phyloP scores from a whole-genome alignment of 2,888 invertebrate genomes.

The Zygothrica quintamaculata region DNA sequence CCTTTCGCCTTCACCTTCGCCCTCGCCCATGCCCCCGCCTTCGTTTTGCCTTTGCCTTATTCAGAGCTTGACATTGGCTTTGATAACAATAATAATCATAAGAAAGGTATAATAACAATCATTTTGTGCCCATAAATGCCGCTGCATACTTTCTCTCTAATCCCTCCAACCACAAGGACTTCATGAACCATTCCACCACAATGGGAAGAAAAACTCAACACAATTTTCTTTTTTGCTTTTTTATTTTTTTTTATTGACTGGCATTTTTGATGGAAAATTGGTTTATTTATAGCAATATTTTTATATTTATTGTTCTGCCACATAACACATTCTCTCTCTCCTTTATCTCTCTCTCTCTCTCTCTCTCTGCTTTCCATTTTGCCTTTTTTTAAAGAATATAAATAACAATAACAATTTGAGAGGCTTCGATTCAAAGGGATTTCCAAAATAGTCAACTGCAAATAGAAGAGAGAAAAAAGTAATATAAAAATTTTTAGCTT shows the following conservation, averaged over 20 bases:
- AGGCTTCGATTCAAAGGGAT: slow-evolving; percentile 5
- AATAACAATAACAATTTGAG: slow-evolving; percentile 31
- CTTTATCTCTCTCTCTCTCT: too few species aligned
- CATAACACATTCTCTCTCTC: slow-evolving; percentile 33
- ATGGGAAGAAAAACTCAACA: slow-evolving; percentile 44
- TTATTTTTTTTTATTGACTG: slow-evolving; percentile 57
- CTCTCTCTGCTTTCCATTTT: slow-evolving; percentile 8
- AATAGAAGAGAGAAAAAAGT: slow-evolving; percentile 2
- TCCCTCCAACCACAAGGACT: slow-evolving; percentile 25
- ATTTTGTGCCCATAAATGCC: slow-evolving; percentile 69
- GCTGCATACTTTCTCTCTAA: slow-evolving; percentile 33
- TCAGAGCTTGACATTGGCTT: slow-evolving; percentile 65
- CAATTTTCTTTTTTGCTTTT: slow-evolving; percentile 1
- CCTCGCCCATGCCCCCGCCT: slow-evolving; percentile 1
- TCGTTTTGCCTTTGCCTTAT: slow-evolving; percentile 9
- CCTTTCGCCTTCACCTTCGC: background rate
- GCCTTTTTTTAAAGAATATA: slow-evolving; percentile 34
- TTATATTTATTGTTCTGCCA: slow-evolving; percentile 58
- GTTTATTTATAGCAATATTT: slow-evolving; percentile 66
- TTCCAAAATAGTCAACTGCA: slow-evolving; percentile 17
- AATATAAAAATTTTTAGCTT: too few species aligned
- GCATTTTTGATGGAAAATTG: slow-evolving; percentile 62
- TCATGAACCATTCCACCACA: too few species aligned
- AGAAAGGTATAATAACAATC: slow-evolving; percentile 70
- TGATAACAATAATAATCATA: slow-evolving; percentile 75